Evolutionary conservation across 2,888 invertebrate genomes (phyloP), one percentile per base, ranked within the genome.

Genomic region (Nematopogon swammerdamellus): DNA sequence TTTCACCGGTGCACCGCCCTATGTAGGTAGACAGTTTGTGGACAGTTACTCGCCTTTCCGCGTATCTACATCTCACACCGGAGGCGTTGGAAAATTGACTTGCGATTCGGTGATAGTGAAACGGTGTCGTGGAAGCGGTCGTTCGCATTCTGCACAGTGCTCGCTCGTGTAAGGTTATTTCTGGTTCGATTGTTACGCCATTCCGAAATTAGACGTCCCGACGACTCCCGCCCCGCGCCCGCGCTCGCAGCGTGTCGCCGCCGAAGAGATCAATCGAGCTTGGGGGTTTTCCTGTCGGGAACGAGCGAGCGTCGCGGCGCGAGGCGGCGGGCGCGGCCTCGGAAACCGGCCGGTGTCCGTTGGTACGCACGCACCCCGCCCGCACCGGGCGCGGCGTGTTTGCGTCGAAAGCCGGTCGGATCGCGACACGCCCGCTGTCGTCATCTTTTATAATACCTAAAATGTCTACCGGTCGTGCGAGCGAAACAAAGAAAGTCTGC

Each of bases 111-210:
- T 25, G 25, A 25, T 25, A 25, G 25, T 25, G 25, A 25, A 25
- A 25, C 25, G 25, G 4, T 8, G 8, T 4, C 8, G 25, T 25
- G 4, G 5, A 25, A 36, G 14, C n/a, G 3, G 36, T 3, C 65
- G 69, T 68, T 66, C 63, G 70, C 71, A 70, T 73, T 69, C 68
- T 68, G 58, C 16, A 19, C n/a, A 68, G 67, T 60, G 62, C n/a
- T n/a, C 64, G 68, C 45, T 70, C 67, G 70, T 76, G 76, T 75
- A 77, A 75, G 75, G 76, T 77, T 77, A 79, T 79, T 79, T 79
- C 64, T 71, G 77, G 75, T 77, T 77, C 76, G 77, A 77, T 77
- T 77, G 74, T 75, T 75, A 74, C 75, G 69, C 67, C 65, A 72
- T 68, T 73, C 79, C 76, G 74, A 72, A 79, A 79, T 77, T 77